Evolutionary conservation across 1,140 invertebrate species (phyloP).

Genomic region (Lerema accius): DNA sequence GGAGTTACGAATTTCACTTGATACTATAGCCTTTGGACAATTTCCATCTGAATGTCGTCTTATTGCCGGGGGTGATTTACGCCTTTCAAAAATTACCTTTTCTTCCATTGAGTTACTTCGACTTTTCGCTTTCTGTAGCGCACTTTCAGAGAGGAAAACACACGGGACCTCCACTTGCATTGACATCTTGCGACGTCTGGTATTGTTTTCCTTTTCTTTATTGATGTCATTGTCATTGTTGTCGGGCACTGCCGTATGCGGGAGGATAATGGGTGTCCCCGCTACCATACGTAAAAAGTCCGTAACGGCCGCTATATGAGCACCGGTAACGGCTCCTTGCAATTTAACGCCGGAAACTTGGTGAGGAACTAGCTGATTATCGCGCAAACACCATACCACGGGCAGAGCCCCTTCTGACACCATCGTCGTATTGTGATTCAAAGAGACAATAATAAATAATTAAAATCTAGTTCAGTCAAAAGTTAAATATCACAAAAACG

Average conservation of each 20-base stretch:
- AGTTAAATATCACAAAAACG: slow-evolving; percentile 37
- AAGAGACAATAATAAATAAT: slow-evolving; percentile 36
- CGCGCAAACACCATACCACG: slow-evolving; percentile 86
- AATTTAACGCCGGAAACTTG: slow-evolving; percentile 85
- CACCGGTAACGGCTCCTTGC: slow-evolving; percentile 84
- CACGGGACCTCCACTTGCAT: slow-evolving; percentile 81
- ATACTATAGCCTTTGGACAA: slow-evolving; percentile 40
- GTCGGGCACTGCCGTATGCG: slow-evolving; percentile 71
- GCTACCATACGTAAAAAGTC: slow-evolving; percentile 85
- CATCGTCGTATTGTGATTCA: slow-evolving; percentile 70
- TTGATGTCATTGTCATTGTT: slow-evolving; percentile 72
- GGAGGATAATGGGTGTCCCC: slow-evolving; percentile 83
- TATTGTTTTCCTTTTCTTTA: slow-evolving; percentile 70
- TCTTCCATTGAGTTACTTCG: slow-evolving; percentile 75
- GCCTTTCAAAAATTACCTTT: slow-evolving; percentile 63
- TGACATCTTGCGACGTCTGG: slow-evolving; percentile 75
- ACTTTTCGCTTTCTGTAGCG: slow-evolving; percentile 70
- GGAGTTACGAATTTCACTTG: slow-evolving; percentile 43
- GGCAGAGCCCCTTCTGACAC: slow-evolving; percentile 83
- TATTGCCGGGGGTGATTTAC: slow-evolving; percentile 47
- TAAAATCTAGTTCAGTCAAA: slow-evolving; percentile 37
- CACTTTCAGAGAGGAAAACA: slow-evolving; percentile 80
- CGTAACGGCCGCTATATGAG: slow-evolving; percentile 84
- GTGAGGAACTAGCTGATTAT: slow-evolving; percentile 85
- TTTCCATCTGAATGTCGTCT: slow-evolving; percentile 38